These are phyloP conservation scores for Phaenicophaeus curvirostris DNA, from an alignment of 2,797 vertebrate genomes.

Conservation along the genomic window DNA sequence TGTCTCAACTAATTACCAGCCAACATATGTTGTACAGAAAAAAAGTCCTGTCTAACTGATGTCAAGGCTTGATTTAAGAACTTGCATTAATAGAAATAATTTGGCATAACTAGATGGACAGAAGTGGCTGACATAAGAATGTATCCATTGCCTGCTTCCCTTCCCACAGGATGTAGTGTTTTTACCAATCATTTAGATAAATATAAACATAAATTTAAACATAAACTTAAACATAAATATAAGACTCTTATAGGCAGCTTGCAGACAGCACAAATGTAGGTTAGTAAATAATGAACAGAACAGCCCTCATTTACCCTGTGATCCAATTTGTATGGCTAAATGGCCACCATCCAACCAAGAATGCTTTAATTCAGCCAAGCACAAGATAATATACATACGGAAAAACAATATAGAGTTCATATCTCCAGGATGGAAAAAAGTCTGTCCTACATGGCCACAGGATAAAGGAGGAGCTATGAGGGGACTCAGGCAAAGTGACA, in stretches of 20 bases:
- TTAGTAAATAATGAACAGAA: background rate
- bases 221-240: background rate
- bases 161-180: background rate
- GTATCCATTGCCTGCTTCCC: background rate
- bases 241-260: background rate
- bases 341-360: conserved; percentile 5
- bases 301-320: background rate
- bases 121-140: background rate
- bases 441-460: background rate
- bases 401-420: background rate
- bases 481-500: background rate
- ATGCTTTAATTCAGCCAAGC: conserved; percentile 4
- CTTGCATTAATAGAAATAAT: background rate
- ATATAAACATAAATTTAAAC: background rate
- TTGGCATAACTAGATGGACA: background rate
- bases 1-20: conserved; percentile 29
- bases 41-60: background rate
- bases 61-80: conserved; percentile 29
- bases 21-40: background rate
- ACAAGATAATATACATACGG: background rate
- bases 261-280: background rate
- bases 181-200: background rate
- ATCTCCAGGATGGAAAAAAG: background rate
- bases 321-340: background rate
- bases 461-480: background rate